Evolutionary conservation across 2,888 invertebrate genomes (phyloP).

Genomic region (Ophraella communa): DNA sequence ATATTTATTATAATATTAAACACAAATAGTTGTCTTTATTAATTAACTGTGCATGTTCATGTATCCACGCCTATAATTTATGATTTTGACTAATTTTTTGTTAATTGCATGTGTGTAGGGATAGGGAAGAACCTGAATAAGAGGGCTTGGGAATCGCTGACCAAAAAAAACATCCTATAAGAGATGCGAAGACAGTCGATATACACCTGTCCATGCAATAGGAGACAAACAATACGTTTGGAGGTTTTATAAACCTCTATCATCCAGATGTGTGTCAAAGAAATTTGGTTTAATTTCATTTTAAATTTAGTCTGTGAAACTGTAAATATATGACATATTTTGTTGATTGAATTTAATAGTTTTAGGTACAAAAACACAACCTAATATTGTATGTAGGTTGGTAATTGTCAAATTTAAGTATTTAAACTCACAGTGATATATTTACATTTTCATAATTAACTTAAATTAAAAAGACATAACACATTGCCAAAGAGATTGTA

Average conservation of each 20-base stretch:
- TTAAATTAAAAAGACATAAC: conserved; percentile 11
- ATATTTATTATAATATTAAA: too few species aligned
- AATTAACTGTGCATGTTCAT: not conserved
- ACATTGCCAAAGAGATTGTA: conserved; percentile 24
- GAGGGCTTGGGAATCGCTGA: conserved; percentile 16
- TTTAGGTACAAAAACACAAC: not conserved
- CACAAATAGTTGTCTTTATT: not conserved
- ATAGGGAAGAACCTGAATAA: conserved; percentile 46
- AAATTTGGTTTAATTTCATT: conserved; percentile 37
- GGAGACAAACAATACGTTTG: conserved; percentile 6
- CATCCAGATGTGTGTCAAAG: conserved; percentile 39
- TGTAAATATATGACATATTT: not conserved
- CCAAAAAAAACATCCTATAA: conserved; percentile 7
- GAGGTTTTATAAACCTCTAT: conserved; percentile 5
- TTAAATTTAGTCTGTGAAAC: conserved; percentile 3
- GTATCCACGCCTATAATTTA: conserved; percentile 10
- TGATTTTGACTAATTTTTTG: conserved; percentile 41
- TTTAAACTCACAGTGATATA: too few species aligned
- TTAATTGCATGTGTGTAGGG: conserved; percentile 48
- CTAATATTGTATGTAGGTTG: too few species aligned
- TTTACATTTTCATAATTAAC: not conserved
- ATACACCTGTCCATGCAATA: conserved; percentile 13
- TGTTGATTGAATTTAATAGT: not conserved
- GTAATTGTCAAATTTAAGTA: too few species aligned
- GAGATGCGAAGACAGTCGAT: not conserved